These are phyloP conservation scores for Neria commutata DNA, from an alignment of 2,888 invertebrate species.

Conservation along the genomic window DNA sequence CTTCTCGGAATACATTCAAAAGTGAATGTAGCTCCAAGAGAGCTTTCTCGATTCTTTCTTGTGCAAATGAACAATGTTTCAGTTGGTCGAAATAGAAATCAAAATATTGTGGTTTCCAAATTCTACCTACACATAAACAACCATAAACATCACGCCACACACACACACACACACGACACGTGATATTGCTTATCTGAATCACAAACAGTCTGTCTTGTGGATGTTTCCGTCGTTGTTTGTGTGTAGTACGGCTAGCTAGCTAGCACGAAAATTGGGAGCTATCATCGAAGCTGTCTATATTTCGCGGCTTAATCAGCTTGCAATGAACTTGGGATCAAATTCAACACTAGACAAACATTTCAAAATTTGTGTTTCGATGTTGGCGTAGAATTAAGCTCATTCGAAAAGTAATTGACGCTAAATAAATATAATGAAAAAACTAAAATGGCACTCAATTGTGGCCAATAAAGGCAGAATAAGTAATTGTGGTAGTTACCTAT, in stretches of 20 bases:
- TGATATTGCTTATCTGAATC: not conserved
- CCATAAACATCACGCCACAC: no score
- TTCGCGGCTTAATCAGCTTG: conserved; percentile 33
- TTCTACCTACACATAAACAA: no score
- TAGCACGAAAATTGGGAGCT: not conserved
- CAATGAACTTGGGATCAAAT: conserved; percentile 40
- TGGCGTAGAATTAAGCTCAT: not conserved
- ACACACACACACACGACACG: not conserved
- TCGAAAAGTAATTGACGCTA: not conserved
- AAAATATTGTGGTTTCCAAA: not conserved
- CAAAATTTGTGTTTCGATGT: not conserved
- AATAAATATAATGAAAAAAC: not conserved
- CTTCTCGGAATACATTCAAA: not conserved
- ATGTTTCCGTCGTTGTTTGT: not conserved
- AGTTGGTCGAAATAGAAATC: not conserved
- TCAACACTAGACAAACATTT: not conserved
- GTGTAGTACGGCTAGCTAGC: not conserved
- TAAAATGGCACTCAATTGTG: not conserved
- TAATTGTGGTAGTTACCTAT: conserved; percentile 69
- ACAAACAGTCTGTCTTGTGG: not conserved
- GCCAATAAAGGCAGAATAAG: not conserved
- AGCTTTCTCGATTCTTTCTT: not conserved
- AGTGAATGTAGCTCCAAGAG: not conserved
- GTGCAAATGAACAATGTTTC: not conserved
- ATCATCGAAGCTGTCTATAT: not conserved